Evolutionary conservation across 1,140 invertebrate species (phyloP).

Genomic region (Conus betulinus): DNA sequence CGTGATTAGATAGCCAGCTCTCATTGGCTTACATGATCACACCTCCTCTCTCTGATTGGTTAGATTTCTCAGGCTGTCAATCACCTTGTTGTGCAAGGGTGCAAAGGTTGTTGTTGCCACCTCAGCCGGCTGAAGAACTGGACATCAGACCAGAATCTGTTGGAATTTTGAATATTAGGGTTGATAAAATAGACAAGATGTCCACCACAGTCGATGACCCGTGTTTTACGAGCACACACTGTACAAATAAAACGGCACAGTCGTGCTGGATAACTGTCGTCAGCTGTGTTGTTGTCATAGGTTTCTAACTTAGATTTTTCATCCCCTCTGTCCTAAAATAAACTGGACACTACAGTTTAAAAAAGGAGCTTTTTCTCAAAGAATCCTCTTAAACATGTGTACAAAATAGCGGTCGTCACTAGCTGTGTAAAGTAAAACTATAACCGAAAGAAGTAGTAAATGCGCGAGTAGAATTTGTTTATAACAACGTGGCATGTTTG

Average conservation of each 20-base stretch:
- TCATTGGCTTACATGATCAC: conserved; percentile 50
- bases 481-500: neutral
- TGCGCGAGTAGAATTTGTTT: neutral
- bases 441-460: neutral
- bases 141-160: neutral
- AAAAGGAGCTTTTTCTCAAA: too few relatives aligned
- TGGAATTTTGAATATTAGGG: neutral
- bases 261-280: neutral
- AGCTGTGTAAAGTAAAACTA: too few relatives aligned
- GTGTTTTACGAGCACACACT: neutral
- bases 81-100: conserved; percentile 35
- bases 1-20: conserved; percentile 42
- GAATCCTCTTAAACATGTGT: too few relatives aligned
- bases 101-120: conserved; percentile 31
- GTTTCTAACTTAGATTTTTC: conserved; percentile 22
- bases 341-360: too few relatives aligned
- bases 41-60: conserved; percentile 49
- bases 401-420: too few relatives aligned
- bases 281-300: conserved; percentile 13
- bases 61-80: conserved; percentile 46
- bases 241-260: neutral
- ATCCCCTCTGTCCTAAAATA: neutral
- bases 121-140: neutral
- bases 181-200: neutral
- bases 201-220: neutral